These are phyloP conservation scores for Tetramorium bicarinatum DNA, from an alignment of 2,888 invertebrate species.

Conservation along the genomic window DNA sequence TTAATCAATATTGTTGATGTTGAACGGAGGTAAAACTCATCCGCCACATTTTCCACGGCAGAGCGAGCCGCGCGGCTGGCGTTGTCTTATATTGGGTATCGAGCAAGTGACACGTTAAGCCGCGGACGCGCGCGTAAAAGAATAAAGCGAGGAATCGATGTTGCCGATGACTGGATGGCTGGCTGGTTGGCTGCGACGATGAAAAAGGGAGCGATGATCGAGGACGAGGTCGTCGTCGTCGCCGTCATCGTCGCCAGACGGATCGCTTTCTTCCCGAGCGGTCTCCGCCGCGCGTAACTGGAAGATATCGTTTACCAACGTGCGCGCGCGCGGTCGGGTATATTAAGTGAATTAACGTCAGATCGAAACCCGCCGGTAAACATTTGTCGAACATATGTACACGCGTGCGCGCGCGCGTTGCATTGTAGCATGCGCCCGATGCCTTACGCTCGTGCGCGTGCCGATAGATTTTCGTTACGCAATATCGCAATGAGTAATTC, in stretches of 20 bases:
- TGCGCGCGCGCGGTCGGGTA: background rate
- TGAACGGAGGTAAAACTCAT: slow-evolving; percentile 66
- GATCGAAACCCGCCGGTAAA: slow-evolving; percentile 36
- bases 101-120: slow-evolving; percentile 70
- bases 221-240: slow-evolving; percentile 9
- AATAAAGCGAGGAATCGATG: slow-evolving; percentile 47
- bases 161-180: slow-evolving; percentile 13
- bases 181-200: slow-evolving; percentile 15
- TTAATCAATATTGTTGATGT: slow-evolving; percentile 70
- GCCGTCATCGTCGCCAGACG: background rate
- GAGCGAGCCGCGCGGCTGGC: slow-evolving; percentile 4
- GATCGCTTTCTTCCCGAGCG: background rate
- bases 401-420: background rate
- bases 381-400: slow-evolving; percentile 22
- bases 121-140: slow-evolving; percentile 58
- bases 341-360: slow-evolving; percentile 54
- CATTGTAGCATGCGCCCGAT: background rate
- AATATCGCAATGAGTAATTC: slow-evolving; percentile 31
- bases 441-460: background rate
- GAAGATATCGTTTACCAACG: slow-evolving; percentile 42
- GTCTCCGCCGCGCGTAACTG: background rate
- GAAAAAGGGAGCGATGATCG: slow-evolving; percentile 39
- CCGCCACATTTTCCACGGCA: slow-evolving; percentile 51
- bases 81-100: slow-evolving; percentile 62
- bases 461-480: slow-evolving; percentile 5